Conservation (phyloP, 2,797 vertebrate genomes). For the Cyprinodon diabolis region DNA sequence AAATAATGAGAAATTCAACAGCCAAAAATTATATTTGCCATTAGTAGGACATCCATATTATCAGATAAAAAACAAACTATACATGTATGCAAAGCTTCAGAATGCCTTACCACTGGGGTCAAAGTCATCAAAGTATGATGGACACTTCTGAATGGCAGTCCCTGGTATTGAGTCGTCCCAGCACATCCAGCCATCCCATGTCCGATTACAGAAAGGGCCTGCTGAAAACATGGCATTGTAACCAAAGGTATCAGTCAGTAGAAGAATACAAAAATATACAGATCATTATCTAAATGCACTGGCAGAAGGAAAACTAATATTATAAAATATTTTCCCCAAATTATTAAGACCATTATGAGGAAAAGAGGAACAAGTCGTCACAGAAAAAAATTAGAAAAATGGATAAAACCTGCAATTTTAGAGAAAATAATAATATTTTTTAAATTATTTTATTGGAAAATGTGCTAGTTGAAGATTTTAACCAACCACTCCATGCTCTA, state of each 20-base stretch:
- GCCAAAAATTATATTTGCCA: not conserved
- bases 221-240: slow-evolving; percentile 18
- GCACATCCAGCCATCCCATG: slow-evolving; percentile 86
- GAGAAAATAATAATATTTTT: no score
- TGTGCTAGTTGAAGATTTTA: no score
- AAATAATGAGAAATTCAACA: not conserved
- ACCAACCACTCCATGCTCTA: no score
- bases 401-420: no score
- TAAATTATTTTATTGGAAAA: no score
- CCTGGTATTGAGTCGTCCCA: slow-evolving; percentile 80
- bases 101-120: slow-evolving; percentile 76
- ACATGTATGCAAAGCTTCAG: not conserved
- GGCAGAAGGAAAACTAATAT: not conserved
- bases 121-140: slow-evolving; percentile 79
- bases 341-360: no score
- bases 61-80: not conserved
- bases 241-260: not conserved
- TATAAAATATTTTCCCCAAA: no score
- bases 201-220: slow-evolving; percentile 83
- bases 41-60: not conserved
- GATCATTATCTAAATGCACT: not conserved
- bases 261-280: not conserved
- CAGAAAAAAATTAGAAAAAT: no score
- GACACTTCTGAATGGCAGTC: slow-evolving; percentile 76
- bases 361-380: no score